phyloP scores from a whole-genome alignment of 1,140 invertebrate genomes.

The Aphaenogaster rudis region DNA sequence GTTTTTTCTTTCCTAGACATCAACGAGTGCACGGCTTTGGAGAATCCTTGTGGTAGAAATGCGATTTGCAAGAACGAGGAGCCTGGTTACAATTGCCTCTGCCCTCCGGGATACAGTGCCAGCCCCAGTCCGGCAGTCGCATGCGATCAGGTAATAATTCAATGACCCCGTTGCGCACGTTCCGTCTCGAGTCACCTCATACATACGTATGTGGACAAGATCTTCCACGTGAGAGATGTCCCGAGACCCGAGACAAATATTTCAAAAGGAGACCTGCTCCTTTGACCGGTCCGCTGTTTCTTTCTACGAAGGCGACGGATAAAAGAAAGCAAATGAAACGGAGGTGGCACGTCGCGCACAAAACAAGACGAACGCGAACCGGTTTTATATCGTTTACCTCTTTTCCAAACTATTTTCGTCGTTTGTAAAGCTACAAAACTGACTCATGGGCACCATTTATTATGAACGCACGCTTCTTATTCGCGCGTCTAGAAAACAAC shows the following conservation, averaged over 20 bases:
- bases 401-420: slow-evolving; percentile 38
- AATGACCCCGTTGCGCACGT: neutral
- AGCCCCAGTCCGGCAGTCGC: slow-evolving; percentile 93
- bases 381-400: slow-evolving; percentile 45
- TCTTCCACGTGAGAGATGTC: neutral
- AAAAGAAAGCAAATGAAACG: slow-evolving; percentile 12
- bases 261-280: slow-evolving; percentile 12
- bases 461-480: slow-evolving; percentile 34
- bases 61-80: slow-evolving; percentile 95
- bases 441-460: slow-evolving; percentile 26
- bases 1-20: slow-evolving; percentile 89
- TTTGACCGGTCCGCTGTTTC: neutral
- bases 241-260: slow-evolving; percentile 36
- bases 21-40: slow-evolving; percentile 94
- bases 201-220: neutral
- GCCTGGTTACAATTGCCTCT: slow-evolving; percentile 95
- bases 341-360: neutral
- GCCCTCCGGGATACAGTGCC: slow-evolving; percentile 95
- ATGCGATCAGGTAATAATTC: slow-evolving; percentile 92
- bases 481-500: slow-evolving; percentile 12
- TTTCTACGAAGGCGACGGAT: slow-evolving; percentile 8
- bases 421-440: slow-evolving; percentile 30
- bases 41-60: slow-evolving; percentile 94
- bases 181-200: neutral
- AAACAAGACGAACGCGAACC: slow-evolving; percentile 31